Base-by-base conservation (phyloP, 2,113 vertebrate species). In the Pomatostomus ruficeps region DNA sequence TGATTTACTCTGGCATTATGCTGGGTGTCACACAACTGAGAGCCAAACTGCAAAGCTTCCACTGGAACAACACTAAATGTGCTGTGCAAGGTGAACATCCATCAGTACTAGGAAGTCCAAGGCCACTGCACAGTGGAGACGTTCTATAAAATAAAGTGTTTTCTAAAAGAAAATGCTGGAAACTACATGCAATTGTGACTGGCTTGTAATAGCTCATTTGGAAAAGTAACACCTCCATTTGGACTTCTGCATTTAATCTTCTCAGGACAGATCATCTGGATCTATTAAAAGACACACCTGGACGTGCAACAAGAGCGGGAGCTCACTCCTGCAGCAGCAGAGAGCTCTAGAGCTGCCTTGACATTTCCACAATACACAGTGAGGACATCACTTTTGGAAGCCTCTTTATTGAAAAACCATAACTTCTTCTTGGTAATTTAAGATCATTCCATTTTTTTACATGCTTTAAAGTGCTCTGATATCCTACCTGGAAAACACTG, bases 401-500 rank as follows among this genome's bases (percentile, higher is more conserved):
- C 29, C 29, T 57, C 40, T 72, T 78, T 55, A 73, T 73, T 85
- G 40, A 51, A 40, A 89, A 93, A 33, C 0, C 12, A 3, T 22
- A 0, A 49, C 14, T 24, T 78, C 66, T 94, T 40, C 38, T 63
- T 67, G 31, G 10, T 26, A 24, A 73, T 26, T 57, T 38, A 52
- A 40, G 43, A 21, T 38, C 17, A 57, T 16, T 8, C 20, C 3
- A 15, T 23, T 71, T 75, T 75, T 63, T 87, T 14, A 92, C 43
- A 89, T 11, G 48, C 28, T 89, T 91, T 24, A 80, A 63, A 15
- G 40, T 5, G 35, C 22, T 66, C 43, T 62, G 59, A 94, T 84
- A 94, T 46, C 93, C 94, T 97, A 99, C 98, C 98, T 98, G 98
- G 57, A 96, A 93, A 92, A 89, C 68, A 78, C 89, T 89, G 96